Evolutionary conservation across 2,797 vertebrate species (phyloP).

Genomic region (Mormyrops attenuatus): DNA sequence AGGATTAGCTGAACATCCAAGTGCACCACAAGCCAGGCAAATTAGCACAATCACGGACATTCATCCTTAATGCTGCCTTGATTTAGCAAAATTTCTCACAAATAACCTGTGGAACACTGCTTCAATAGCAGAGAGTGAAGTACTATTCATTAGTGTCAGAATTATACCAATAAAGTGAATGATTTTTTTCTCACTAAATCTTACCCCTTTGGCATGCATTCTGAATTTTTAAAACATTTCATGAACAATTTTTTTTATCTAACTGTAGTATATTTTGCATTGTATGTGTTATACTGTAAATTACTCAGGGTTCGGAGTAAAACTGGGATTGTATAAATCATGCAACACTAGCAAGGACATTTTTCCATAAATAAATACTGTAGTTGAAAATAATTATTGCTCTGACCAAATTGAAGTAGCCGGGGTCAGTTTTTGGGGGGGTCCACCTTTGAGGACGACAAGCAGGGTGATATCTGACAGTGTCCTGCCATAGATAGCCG

Average conservation of each 20-base stretch:
- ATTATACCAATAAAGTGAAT: background rate
- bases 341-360: background rate
- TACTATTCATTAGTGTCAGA: background rate
- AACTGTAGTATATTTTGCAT: background rate
- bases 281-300: background rate
- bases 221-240: background rate
- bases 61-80: background rate
- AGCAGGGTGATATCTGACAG: background rate
- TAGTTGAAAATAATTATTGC: background rate
- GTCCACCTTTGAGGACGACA: background rate
- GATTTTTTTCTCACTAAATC: background rate
- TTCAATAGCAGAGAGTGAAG: background rate
- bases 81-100: background rate
- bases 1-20: background rate
- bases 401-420: background rate
- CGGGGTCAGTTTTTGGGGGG: background rate
- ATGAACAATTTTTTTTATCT: background rate
- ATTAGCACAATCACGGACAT: background rate
- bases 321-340: background rate
- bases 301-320: background rate
- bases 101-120: background rate
- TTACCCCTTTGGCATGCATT: background rate
- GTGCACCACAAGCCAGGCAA: background rate
- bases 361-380: slow-evolving; percentile 1
- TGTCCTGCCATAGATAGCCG: background rate